Conservation (phyloP, 2,888 invertebrate species). For the Hecatera dysodea region DNA sequence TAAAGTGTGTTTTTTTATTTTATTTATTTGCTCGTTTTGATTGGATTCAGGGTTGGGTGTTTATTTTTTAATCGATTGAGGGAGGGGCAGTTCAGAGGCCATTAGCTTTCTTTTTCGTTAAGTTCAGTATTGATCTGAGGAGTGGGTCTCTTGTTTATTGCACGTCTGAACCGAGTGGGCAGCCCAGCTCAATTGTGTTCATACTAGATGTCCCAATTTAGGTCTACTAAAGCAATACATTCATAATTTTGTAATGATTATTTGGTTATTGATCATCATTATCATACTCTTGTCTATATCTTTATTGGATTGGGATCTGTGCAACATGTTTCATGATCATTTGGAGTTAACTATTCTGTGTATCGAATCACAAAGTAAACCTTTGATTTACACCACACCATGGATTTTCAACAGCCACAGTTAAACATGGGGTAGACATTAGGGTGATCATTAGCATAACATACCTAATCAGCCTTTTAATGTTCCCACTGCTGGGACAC, state of each 20-base stretch:
- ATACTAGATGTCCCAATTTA: neutral
- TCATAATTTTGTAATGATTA: neutral
- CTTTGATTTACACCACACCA: neutral
- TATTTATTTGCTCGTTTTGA: slow-evolving; percentile 48
- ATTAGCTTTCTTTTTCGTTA: neutral
- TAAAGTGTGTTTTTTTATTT: slow-evolving; percentile 39
- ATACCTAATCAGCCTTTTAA: too few relatives aligned
- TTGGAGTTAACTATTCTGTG: neutral
- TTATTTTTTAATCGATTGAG: slow-evolving; percentile 49
- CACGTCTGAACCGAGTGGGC: neutral
- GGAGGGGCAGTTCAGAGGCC: neutral
- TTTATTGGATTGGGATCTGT: neutral
- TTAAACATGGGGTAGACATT: too few relatives aligned
- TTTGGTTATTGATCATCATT: too few relatives aligned
- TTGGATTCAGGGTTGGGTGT: slow-evolving; percentile 38
- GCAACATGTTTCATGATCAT: too few relatives aligned
- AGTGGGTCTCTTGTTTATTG: neutral
- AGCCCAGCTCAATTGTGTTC: neutral
- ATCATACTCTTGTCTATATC: too few relatives aligned
- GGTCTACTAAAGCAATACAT: neutral
- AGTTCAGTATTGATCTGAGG: slow-evolving; percentile 9
- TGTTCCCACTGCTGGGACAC: too few relatives aligned
- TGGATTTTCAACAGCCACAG: too few relatives aligned
- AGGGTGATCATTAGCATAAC: too few relatives aligned
- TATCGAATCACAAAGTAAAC: neutral